A percentile compares a stretch with the other conserved stretches of the same genome.
phyloP scores from a whole-genome alignment of 2,113 vertebrate species.

The Gavia stellata region DNA sequence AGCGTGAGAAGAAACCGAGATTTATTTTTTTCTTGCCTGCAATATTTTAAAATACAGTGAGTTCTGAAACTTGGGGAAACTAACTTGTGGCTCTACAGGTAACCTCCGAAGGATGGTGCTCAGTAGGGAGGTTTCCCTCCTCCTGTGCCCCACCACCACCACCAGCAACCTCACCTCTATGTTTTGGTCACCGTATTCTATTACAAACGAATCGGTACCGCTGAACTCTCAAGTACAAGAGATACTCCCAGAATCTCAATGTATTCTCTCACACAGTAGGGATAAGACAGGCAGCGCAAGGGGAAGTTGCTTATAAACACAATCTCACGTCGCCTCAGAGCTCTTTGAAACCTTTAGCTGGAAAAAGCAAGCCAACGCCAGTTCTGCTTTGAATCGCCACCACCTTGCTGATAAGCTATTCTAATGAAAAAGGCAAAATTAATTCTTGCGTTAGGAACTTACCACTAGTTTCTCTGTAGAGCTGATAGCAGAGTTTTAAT shows the following conservation, averaged over 20 bases:
- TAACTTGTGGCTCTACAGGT: neutral
- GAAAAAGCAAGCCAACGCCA: neutral
- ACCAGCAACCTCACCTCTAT: neutral
- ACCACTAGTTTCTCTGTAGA: neutral
- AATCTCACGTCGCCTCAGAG: neutral
- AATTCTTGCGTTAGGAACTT: neutral
- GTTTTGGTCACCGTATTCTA: constrained; percentile 16
- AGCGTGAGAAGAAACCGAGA: neutral
- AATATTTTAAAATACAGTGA: neutral
- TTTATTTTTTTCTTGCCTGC: neutral
- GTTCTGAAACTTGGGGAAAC: neutral
- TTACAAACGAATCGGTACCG: constrained; percentile 18
- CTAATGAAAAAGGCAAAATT: neutral
- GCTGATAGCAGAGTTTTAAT: neutral
- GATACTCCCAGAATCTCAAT: constrained; percentile 4
- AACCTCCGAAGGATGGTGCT: neutral
- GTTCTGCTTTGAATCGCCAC: neutral
- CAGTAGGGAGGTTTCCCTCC: neutral
- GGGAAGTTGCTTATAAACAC: constrained; percentile 5
- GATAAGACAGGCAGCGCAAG: constrained; percentile 11
- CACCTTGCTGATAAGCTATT: neutral
- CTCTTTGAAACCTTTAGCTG: constrained; percentile 19
- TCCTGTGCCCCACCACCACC: neutral
- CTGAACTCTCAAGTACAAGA: neutral
- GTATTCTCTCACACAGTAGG: constrained; percentile 27